Conservation (phyloP, 2,113 vertebrate species). For the human (Homo sapiens) region DNA sequence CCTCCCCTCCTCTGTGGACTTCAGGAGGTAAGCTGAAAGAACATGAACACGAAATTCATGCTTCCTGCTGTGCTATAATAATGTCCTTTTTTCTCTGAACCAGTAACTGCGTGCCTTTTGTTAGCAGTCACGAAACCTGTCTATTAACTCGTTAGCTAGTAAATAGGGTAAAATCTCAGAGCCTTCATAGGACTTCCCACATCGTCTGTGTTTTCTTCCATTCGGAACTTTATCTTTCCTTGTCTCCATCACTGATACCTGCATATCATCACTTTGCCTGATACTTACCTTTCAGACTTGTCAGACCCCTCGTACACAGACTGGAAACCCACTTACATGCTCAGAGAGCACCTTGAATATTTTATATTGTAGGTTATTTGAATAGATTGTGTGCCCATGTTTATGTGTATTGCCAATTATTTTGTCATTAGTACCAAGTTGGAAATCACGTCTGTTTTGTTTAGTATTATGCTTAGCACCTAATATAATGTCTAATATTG, state of each 20-base stretch:
- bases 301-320: fast-evolving
- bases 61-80: background rate
- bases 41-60: background rate
- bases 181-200: background rate
- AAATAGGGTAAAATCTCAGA: background rate
- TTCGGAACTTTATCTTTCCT: background rate
- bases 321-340: background rate
- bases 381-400: background rate
- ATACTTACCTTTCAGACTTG: background rate
- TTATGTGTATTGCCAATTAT: background rate
- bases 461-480: background rate
- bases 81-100: background rate
- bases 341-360: background rate
- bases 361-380: background rate
- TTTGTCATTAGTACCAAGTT: background rate
- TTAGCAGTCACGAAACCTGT: background rate
- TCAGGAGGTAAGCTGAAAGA: background rate
- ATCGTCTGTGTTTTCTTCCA: background rate
- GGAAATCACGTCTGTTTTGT: background rate
- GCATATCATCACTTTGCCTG: background rate
- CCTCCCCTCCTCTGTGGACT: fast-evolving
- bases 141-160: background rate
- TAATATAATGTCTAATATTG: background rate
- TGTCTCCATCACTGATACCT: background rate
- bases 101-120: background rate